Base-by-base conservation (phyloP, 2,797 vertebrate species). In the Margarornis squamiger region DNA sequence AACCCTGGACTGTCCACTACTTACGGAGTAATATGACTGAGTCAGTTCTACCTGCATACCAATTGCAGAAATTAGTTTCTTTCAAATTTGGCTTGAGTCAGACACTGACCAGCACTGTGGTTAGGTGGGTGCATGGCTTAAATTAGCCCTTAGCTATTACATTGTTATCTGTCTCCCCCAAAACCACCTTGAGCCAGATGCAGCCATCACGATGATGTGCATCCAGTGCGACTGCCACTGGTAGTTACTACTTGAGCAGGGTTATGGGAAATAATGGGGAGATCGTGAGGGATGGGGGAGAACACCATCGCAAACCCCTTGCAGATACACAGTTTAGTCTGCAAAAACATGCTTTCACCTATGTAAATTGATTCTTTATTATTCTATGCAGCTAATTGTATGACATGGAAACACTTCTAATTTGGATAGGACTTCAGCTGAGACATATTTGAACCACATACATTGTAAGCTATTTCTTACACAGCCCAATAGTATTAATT, bases 161-260 rank as follows among this genome's bases (percentile, higher is more conserved):
- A 26, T 15, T 45, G 32, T n/a, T 30, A 3, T 14, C 24, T 77
- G 18, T 46, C 29, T 59, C 10, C 14, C 15, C 38, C 30, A 10
- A 65, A 45, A 32, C 10, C 24, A 8, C 14, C 7, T 30, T 27
- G 51, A 51, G 51, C 24, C 2, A 0, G 55, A 30, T 51, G 45
- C 45, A 65, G 24, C n/a, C 75, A 11, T 39, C 51, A 39, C 6
- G 14, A 15, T 19, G 24, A 10, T 3, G 1, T 22, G 16, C 13
- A 7, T 11, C 32, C 71, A 63, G 23, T 17, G 9, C 0, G 0
- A 14, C 17, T 71, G 14, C 58, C 14, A 1, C 22, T 46, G 58
- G 66, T 77, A 58, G 43, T 19, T 58, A 5, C 23, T 18, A 10
- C 17, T 66, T 46, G 14, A 52, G 24, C 51, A 77, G 38, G 38